These are phyloP conservation scores for Phoenoteleia sp. DNA, from an alignment of 2,888 invertebrate genomes.

Conservation along the genomic window DNA sequence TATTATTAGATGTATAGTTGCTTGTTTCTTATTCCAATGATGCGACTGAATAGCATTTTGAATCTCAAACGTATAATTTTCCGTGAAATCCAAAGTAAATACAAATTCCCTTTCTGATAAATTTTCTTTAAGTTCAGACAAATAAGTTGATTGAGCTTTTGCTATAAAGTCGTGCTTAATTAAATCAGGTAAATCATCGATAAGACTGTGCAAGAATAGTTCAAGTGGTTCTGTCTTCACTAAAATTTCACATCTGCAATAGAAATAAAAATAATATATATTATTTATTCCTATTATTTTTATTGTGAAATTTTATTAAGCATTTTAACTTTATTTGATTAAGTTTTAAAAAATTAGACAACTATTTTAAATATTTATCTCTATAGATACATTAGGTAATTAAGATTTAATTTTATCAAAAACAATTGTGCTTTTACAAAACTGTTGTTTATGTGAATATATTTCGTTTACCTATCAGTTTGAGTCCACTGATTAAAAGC, in stretches of 20 bases:
- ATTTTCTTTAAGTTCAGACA: constrained; percentile 17
- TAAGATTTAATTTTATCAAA: neutral
- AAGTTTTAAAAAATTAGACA: neutral
- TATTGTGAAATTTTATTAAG: neutral
- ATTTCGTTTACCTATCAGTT: constrained; percentile 30
- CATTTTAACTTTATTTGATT: neutral
- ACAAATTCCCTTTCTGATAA: too few species aligned
- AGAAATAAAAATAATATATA: too few species aligned
- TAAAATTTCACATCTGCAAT: constrained; percentile 4
- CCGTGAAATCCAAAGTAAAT: neutral
- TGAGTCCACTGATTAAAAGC: constrained; percentile 23
- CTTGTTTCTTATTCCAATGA: too few species aligned
- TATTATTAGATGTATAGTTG: too few species aligned
- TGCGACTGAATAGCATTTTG: neutral
- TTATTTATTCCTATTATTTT: neutral
- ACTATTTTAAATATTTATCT: too few species aligned
- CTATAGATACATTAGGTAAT: too few species aligned
- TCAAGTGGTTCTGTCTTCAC: constrained; percentile 11
- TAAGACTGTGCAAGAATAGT: constrained; percentile 5
- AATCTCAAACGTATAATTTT: neutral
- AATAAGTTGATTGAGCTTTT: constrained; percentile 32
- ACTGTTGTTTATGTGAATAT: too few species aligned
- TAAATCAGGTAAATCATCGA: constrained; percentile 19
- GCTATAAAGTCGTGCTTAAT: constrained; percentile 43
- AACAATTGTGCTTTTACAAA: too few species aligned